Percentiles rank a stretch among this genome's conserved stretches.
phyloP scores from a whole-genome alignment of 2,113 vertebrate species.

The Gracilinanus agilis region DNA sequence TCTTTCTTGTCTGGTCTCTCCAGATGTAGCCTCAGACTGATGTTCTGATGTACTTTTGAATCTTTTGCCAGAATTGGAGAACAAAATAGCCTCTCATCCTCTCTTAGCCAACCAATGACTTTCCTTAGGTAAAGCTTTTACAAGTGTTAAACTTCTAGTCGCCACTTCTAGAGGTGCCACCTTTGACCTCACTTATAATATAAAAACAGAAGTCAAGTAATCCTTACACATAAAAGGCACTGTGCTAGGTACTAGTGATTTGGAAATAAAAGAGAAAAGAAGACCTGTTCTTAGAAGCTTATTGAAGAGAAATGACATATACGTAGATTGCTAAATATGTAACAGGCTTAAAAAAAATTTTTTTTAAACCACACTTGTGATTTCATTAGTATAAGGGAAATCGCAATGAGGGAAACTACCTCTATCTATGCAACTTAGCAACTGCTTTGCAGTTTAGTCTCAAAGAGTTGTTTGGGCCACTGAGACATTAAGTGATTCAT shows the following conservation, averaged over 20 bases:
- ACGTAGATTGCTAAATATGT: not conserved
- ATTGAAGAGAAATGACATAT: not conserved
- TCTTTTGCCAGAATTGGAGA: not conserved
- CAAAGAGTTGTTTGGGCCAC: not conserved
- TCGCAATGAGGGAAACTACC: not conserved
- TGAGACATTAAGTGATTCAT: not conserved
- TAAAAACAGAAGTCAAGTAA: not conserved
- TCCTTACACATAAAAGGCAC: not conserved
- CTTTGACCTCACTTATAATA: not conserved
- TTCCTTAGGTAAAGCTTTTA: not conserved
- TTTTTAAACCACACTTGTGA: not conserved
- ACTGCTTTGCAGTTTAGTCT: not conserved
- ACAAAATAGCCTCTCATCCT: not conserved
- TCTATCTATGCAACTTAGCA: not conserved
- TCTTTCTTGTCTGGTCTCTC: not conserved
- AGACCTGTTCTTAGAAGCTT: not conserved
- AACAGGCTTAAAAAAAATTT: not conserved
- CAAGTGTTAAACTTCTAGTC: not conserved
- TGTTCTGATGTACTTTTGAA: not conserved
- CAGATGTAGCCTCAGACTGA: not conserved
- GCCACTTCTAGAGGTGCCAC: not conserved
- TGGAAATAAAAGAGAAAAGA: not conserved
- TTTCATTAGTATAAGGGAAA: not conserved
- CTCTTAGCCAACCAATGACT: not conserved
- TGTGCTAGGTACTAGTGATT: not conserved